Conservation (phyloP, 1,140 invertebrate genomes). For the Drosophila repleta region DNA sequence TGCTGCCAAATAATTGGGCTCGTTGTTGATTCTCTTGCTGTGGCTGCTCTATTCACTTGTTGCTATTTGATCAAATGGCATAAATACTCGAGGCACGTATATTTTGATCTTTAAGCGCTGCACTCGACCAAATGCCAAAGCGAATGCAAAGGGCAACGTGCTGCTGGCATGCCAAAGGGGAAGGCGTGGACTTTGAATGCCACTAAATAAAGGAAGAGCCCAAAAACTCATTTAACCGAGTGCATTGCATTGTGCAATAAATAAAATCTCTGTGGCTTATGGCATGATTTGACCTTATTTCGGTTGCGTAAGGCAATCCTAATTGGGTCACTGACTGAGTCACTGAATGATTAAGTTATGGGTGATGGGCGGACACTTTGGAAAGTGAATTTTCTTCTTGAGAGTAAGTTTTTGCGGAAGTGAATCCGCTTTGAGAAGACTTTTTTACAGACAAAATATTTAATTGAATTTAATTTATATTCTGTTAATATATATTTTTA, state of each 20-base stretch:
- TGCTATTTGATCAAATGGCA: slow-evolving; percentile 55
- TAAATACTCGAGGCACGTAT: slow-evolving; percentile 20
- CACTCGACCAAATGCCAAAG: slow-evolving; percentile 52
- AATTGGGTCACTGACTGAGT: too few relatives aligned
- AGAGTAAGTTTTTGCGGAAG: too few relatives aligned
- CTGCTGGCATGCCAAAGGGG: neutral
- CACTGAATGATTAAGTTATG: too few relatives aligned
- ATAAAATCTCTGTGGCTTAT: neutral
- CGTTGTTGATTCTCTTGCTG: slow-evolving; percentile 15
- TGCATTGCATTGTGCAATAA: neutral
- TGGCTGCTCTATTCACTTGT: slow-evolving; percentile 33
- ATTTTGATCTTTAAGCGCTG: slow-evolving; percentile 56
- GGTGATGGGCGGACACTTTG: too few relatives aligned
- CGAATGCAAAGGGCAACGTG: slow-evolving; percentile 51
- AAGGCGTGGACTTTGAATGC: slow-evolving; percentile 10
- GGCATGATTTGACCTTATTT: too few relatives aligned
- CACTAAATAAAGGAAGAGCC: slow-evolving; percentile 1
- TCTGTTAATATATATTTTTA: too few relatives aligned
- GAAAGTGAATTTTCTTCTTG: too few relatives aligned
- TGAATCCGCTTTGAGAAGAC: too few relatives aligned
- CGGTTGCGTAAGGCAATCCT: too few relatives aligned
- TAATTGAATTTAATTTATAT: too few relatives aligned
- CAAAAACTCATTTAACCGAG: neutral
- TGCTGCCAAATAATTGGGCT: slow-evolving; percentile 58
- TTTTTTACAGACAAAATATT: too few relatives aligned